phyloP scores from a whole-genome alignment of 2,888 invertebrate genomes.

The Volucella bombylans region DNA sequence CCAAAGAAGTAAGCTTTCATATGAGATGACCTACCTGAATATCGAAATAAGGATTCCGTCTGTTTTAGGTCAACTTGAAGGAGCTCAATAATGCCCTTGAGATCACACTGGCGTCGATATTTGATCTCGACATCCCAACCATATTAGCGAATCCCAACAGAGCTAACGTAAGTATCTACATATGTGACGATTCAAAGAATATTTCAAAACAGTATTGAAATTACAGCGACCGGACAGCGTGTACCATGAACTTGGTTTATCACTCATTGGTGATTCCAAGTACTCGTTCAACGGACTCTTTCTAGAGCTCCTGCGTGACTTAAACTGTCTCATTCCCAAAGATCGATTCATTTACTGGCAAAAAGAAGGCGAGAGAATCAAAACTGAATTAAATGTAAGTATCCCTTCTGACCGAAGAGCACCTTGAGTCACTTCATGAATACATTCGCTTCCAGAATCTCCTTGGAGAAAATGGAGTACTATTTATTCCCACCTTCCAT shows the following conservation, averaged over 20 bases:
- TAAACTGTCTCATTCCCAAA: conserved; percentile 75
- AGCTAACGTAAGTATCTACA: conserved; percentile 64
- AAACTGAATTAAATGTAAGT: conserved; percentile 76
- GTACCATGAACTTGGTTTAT: conserved; percentile 76
- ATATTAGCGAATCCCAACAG: conserved; percentile 59
- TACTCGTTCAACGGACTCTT: conserved; percentile 79
- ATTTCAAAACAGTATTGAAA: not conserved
- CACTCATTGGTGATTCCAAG: conserved; percentile 77
- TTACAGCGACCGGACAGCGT: conserved; percentile 53
- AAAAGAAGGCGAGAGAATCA: conserved; percentile 75
- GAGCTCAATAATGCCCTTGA: conserved; percentile 51
- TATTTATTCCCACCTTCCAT: conserved; percentile 88
- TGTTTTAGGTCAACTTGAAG: conserved; percentile 55
- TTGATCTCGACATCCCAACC: conserved; percentile 70
- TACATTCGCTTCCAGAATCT: conserved; percentile 77
- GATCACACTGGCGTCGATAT: conserved; percentile 51
- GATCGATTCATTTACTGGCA: conserved; percentile 75
- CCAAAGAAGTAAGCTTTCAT: conserved; percentile 54
- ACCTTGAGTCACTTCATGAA: not conserved
- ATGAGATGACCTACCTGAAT: not conserved
- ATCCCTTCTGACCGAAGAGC: not conserved
- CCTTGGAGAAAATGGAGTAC: conserved; percentile 88
- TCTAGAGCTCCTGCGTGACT: conserved; percentile 76
- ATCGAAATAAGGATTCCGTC: not conserved
- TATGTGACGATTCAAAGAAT: not conserved